These are phyloP conservation scores for Myotis pilosus DNA, from an alignment of 2,797 vertebrate species.

Conservation along the genomic window DNA sequence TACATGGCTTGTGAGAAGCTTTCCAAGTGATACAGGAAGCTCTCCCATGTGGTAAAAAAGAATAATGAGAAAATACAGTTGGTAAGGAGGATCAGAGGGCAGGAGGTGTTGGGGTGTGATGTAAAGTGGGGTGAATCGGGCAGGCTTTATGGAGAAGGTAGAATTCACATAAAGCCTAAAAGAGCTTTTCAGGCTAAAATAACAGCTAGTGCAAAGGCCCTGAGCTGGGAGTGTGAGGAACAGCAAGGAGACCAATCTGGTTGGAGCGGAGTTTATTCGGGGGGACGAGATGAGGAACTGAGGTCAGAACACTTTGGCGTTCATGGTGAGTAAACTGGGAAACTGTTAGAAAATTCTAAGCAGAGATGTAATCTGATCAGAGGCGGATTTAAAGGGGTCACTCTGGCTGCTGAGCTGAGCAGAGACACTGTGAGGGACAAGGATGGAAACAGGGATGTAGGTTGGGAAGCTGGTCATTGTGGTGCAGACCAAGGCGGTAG, in stretches of 20 bases:
- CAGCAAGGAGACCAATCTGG: background rate
- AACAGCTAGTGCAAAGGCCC: background rate
- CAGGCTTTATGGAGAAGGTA: background rate
- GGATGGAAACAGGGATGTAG: background rate
- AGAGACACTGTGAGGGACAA: background rate
- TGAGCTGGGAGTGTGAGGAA: background rate
- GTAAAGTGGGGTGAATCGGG: background rate
- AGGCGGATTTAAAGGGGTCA: background rate
- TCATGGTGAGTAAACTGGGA: background rate
- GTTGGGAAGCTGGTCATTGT: background rate
- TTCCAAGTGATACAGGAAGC: background rate
- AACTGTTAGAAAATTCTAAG: background rate
- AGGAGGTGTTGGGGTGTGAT: background rate
- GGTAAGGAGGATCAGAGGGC: background rate
- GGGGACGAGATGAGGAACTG: background rate
- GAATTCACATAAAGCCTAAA: background rate
- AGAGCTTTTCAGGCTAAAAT: background rate
- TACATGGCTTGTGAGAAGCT: background rate
- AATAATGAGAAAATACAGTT: background rate
- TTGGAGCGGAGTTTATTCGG: background rate
- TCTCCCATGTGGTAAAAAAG: background rate
- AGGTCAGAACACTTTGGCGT: background rate
- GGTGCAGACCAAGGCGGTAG: background rate
- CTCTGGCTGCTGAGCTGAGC: background rate
- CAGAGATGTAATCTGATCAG: background rate